These are phyloP conservation scores for Luehdorfia chinensis DNA, from an alignment of 1,140 invertebrate species.

Conservation along the genomic window DNA sequence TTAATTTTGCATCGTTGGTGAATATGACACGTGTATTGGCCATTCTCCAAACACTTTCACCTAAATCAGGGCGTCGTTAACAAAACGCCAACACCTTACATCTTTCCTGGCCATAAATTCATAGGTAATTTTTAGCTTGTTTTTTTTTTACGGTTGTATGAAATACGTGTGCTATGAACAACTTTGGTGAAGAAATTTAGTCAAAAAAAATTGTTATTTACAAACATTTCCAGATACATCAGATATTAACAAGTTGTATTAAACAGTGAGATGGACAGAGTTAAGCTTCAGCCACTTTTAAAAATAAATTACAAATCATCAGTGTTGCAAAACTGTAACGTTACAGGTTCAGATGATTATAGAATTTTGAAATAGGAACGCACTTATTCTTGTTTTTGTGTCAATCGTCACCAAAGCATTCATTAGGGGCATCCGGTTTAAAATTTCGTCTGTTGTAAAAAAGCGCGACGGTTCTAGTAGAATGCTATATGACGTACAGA, in stretches of 20 bases:
- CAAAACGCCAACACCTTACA: slow-evolving; percentile 33
- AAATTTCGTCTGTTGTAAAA: slow-evolving; percentile 6
- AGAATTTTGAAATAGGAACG: slow-evolving; percentile 4
- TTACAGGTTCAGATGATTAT: not conserved
- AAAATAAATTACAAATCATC: too few relatives aligned
- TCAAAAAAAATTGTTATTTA: too few relatives aligned
- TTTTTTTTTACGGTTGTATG: slow-evolving; percentile 1
- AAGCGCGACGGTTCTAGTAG: not conserved
- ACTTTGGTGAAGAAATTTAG: too few relatives aligned
- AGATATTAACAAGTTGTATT: too few relatives aligned
- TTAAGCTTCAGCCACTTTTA: too few relatives aligned
- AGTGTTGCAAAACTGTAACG: too few relatives aligned
- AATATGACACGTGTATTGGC: slow-evolving; percentile 56
- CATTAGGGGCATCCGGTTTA: slow-evolving; percentile 16
- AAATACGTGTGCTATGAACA: not conserved
- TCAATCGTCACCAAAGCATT: slow-evolving; percentile 9
- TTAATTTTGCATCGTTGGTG: slow-evolving; percentile 49
- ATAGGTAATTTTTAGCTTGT: not conserved
- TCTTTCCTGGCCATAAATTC: slow-evolving; percentile 14
- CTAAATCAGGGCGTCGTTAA: slow-evolving; percentile 43
- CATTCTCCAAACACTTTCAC: slow-evolving; percentile 56
- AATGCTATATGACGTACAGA: not conserved
- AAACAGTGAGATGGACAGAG: too few relatives aligned
- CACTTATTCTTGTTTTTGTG: slow-evolving; percentile 12
- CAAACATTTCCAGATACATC: too few relatives aligned